These are phyloP conservation scores for Eupleurogrammus muticus DNA, from an alignment of 2,797 vertebrate species.

Conservation along the genomic window DNA sequence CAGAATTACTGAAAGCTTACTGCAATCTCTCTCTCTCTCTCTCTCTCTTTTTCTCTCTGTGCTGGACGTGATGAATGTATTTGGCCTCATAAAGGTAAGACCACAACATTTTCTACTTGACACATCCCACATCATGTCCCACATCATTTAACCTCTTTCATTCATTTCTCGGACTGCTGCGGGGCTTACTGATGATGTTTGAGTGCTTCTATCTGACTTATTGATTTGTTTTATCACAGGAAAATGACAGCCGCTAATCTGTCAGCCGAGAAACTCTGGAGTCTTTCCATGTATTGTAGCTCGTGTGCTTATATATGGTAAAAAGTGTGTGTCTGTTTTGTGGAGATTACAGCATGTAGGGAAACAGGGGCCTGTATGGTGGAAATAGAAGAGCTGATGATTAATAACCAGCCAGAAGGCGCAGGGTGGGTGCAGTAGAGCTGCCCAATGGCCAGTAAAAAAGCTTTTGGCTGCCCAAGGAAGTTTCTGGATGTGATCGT, in stretches of 20 bases:
- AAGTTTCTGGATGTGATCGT: too few species aligned
- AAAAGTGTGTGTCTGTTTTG: background rate
- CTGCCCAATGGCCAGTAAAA: too few species aligned
- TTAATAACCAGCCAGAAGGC: too few species aligned
- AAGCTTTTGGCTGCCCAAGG: too few species aligned
- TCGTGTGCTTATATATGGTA: background rate
- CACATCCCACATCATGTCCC: background rate
- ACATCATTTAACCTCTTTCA: background rate
- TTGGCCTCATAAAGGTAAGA: slow-evolving; percentile 49
- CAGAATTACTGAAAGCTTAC: background rate
- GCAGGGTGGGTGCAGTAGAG: too few species aligned
- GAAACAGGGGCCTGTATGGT: too few species aligned
- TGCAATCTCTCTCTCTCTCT: background rate
- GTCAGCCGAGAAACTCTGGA: background rate
- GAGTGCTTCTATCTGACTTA: background rate
- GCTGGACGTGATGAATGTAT: slow-evolving; percentile 7
- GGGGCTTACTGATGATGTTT: slow-evolving; percentile 7
- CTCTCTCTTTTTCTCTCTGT: slow-evolving; percentile 5
- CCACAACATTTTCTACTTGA: background rate
- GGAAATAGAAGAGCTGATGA: too few species aligned
- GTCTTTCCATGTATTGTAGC: background rate
- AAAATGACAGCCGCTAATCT: too few species aligned
- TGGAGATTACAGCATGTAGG: background rate
- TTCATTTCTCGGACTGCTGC: slow-evolving; percentile 1
- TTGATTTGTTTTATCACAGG: too few species aligned